Evolutionary conservation across 2,888 invertebrate species (phyloP), one percentile per base, ranked within the genome.

Genomic region (Lomographa bimaculata): DNA sequence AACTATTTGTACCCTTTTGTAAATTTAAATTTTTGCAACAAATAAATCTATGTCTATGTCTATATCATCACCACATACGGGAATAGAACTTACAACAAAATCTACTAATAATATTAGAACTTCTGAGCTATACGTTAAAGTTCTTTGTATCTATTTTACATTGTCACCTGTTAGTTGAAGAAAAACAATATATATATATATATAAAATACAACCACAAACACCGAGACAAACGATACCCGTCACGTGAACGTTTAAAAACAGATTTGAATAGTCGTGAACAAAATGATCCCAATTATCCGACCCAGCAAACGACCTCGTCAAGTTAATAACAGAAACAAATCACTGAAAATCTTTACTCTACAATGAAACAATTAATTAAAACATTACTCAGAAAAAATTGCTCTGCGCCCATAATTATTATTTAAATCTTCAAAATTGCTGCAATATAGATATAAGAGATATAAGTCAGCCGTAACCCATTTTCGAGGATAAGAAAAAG

Each of bases 401-500:
- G 74, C 78, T 74, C 78, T 78, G 71, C 24, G 12, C n/a, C 71
- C 73, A 72, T 81, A 79, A 80, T 81, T 80, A 82, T 81, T 83
- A 85, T 83, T 86, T 82, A 87, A 87, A 86, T 86, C 81, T 78
- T 71, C 67, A 66, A 77, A 80, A 83, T 72, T 75, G 76, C 71
- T 72, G 57, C 69, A 57, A 75, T 77, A 80, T 76, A 87, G 79
- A 86, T 86, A 86, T 83, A 84, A 85, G 78, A 86, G 79, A 86
- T 86, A 86, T 83, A 85, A 85, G 79, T 70, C 82, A 69, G 84
- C 77, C 75, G 79, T 86, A 87, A 87, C 85, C 89, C 87, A 89
- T 89, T 89, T 83, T 71, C 78, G 60, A 76, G 89, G 89, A 87
- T 89, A 90, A 89, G 90, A 90, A 90, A 89, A 89, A 89, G 89